Conservation (phyloP, 2,888 invertebrate species). For the Amphipoea oculea region DNA sequence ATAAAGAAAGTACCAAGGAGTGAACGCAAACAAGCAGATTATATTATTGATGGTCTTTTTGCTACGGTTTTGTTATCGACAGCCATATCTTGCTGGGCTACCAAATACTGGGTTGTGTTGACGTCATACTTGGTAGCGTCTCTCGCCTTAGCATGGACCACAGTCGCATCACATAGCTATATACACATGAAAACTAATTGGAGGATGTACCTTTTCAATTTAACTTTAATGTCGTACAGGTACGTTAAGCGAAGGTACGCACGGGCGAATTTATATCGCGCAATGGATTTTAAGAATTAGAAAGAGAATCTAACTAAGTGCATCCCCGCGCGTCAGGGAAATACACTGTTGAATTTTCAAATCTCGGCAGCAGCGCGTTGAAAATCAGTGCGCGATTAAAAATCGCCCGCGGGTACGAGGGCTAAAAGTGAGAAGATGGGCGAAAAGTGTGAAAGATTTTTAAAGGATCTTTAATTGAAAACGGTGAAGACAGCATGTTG, state of each 20-base stretch:
- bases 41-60: conserved; percentile 81
- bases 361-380: not conserved
- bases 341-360: not conserved
- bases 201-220: conserved; percentile 94
- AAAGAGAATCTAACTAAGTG: not conserved
- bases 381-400: not conserved
- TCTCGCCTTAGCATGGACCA: conserved; percentile 90
- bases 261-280: not conserved
- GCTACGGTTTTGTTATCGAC: conserved; percentile 78
- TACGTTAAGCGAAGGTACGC: conserved; percentile 59
- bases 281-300: not conserved
- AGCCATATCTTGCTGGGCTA: conserved; percentile 75
- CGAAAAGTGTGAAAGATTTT: not conserved
- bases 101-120: conserved; percentile 74
- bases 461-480: not conserved
- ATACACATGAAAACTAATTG: conserved; percentile 94
- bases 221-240: conserved; percentile 92
- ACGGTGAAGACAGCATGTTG: not conserved
- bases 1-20: conserved; percentile 87
- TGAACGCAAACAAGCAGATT: conserved; percentile 70
- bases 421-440: no score
- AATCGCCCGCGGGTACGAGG: not conserved
- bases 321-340: not conserved
- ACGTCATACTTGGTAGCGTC: conserved; percentile 79
- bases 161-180: conserved; percentile 94